Evolutionary conservation across 2,888 invertebrate genomes (phyloP), one percentile per base, ranked within the genome.

Genomic region (Limnephilus lunatus): DNA sequence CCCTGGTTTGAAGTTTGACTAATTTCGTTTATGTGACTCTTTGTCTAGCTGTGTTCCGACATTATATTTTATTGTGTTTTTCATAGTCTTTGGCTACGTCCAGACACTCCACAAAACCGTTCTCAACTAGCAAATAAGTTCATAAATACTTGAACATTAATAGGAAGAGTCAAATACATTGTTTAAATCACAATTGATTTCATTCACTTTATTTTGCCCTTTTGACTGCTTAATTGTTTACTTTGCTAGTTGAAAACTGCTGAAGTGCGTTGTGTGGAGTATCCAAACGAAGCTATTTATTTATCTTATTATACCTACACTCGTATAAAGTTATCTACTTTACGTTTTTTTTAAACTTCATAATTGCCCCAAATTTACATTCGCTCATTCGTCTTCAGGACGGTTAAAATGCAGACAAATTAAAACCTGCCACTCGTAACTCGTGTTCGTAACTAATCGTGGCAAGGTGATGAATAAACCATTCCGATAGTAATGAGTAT

Each of bases 21-120:
- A 89, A 89, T 89, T 89, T 89, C 81, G 39, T 80, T 81, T 81
- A 35, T 68, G 89, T 81, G 81, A 32, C 39, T 81, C 89, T 89
- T 89, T 81, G 89, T 89, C 81, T 81, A 81, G n/a, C 39, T 35
- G 39, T 89, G 81, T 39, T 81, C 44, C 89, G 31, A 81, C 89
- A 81, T 81, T 89, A 81, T 89, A 87, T 87, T 53, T 87, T 53
- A 53, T 32, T 19, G 25, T 68, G 87, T 87, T 86, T 44, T 48
- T 68, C 53, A 44, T 30, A 15, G 32, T 30, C n/a, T 1, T 48
- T 48, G 48, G 48, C 15, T 48, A 11, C 48, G 48, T 48, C 48
- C 48, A 48, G 15, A 48, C 15, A 48, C 48, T 48, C 48, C 15
- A 48, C 48, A 48, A 14, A 48, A 48, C 48, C 14, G 48, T 48